Base-by-base conservation (phyloP, 2,113 vertebrate species). In the Uropsilus gracilis region DNA sequence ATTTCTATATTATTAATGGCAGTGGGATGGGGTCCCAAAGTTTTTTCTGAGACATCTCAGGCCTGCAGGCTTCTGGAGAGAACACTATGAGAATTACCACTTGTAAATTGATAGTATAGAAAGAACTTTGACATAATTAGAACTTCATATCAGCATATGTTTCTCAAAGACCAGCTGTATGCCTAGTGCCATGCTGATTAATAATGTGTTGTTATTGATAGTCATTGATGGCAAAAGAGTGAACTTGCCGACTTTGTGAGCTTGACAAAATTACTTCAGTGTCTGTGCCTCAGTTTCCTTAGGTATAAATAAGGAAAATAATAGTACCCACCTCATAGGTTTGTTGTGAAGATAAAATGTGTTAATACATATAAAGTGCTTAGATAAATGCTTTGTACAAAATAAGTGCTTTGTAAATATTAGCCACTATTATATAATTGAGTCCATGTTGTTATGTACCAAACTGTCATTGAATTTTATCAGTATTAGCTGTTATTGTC, bases 121-220 rank as follows among this genome's bases (percentile, higher is more conserved):
- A 46, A 64, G 16, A 28, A 17, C 9, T 39, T 20, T 16, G 37
- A 10, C 6, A 1, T 32, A 57, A 30, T 13, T 80, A 8, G 46
- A 48, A 1, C 6, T n/a, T 37, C 7, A 39, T 12, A 12, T 16
- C 26, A 46, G 76, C 28, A 26, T 8, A 0, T 24, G 59, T 8
- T 48, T 9, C 0, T 14, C 1, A 22, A 59, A 80, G 37, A 18
- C 16, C 24, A n/a, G 6, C 37, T 3, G 7, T 5, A 0, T 0
- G 11, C n/a, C 8, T 0, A 16, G 55, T 9, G 1, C 30, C 22
- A 61, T 0, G 14, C 55, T 8, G 28, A 6, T 34, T 16, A 28
- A 22, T 18, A 2, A 0, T 2, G 20, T 10, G 0, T 14, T 24
- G 20, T 28, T 12, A 2, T 24, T 0, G 28, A 13, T 7, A 18